These are phyloP conservation scores for Drosophila sechellia DNA, from an alignment of 1,140 invertebrate genomes.

Conservation along the genomic window DNA sequence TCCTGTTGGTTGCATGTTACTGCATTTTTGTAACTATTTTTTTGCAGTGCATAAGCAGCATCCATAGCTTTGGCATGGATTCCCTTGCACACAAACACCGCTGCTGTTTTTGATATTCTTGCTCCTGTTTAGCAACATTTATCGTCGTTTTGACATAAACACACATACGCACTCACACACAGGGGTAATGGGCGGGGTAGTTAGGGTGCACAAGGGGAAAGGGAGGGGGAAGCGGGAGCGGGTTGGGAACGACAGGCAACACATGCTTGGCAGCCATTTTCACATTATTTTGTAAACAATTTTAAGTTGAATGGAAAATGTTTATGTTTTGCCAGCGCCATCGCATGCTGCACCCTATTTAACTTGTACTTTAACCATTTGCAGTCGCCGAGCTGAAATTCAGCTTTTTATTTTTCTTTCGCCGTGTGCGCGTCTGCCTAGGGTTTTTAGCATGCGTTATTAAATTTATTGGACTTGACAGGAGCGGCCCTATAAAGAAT, in stretches of 20 bases:
- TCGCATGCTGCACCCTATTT: slow-evolving; percentile 76
- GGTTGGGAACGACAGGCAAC: slow-evolving; percentile 56
- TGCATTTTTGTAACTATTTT: background rate
- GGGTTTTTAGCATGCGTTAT: slow-evolving; percentile 55
- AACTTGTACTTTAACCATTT: slow-evolving; percentile 65
- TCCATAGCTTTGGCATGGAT: slow-evolving; percentile 36
- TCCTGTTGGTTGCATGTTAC: no score
- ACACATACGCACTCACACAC: slow-evolving; percentile 31
- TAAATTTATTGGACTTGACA: slow-evolving; percentile 67
- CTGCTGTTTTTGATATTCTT: slow-evolving; percentile 53
- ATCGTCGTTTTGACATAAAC: slow-evolving; percentile 76
- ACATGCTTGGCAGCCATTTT: slow-evolving; percentile 80
- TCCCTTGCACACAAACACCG: slow-evolving; percentile 43
- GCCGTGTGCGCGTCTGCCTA: slow-evolving; percentile 24
- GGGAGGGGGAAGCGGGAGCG: background rate
- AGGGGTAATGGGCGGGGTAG: no score
- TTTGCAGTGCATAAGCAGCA: slow-evolving; percentile 3
- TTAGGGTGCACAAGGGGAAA: no score
- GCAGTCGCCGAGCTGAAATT: slow-evolving; percentile 6
- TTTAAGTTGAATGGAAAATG: slow-evolving; percentile 82
- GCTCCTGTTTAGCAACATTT: slow-evolving; percentile 77
- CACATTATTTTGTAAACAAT: slow-evolving; percentile 83
- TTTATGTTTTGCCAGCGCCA: slow-evolving; percentile 60
- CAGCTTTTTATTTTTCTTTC: slow-evolving; percentile 43
- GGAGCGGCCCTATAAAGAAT: slow-evolving; percentile 20